A percentile compares a stretch with the other conserved stretches of the same genome.
Conservation (phyloP, 2,888 invertebrate species). For the Tillus elongatus region DNA sequence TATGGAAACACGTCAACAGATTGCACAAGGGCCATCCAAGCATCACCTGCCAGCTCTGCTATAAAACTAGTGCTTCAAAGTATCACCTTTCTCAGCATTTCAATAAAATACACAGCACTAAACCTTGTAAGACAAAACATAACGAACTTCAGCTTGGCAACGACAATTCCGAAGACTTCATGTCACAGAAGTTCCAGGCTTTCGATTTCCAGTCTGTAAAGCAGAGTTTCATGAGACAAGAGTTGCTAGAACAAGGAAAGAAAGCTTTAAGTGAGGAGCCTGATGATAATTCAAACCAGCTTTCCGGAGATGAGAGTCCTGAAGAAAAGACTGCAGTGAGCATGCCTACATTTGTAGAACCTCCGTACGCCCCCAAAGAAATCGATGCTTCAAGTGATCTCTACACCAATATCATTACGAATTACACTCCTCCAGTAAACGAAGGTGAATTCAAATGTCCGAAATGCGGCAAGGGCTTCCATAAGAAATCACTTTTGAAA, state of each 20-base stretch:
- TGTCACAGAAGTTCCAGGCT: slow-evolving; percentile 36
- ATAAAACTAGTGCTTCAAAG: slow-evolving; percentile 50
- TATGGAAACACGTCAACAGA: slow-evolving; percentile 55
- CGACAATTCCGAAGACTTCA: slow-evolving; percentile 26
- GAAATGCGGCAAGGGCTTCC: slow-evolving; percentile 49
- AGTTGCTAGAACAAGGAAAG: slow-evolving; percentile 27
- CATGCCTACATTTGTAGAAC: neutral
- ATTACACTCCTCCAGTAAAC: slow-evolving; percentile 41
- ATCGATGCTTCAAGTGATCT: slow-evolving; percentile 38
- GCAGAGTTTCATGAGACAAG: slow-evolving; percentile 36
- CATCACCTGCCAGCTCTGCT: slow-evolving; percentile 49
- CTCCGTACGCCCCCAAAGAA: slow-evolving; percentile 33
- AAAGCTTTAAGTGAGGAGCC: slow-evolving; percentile 19
- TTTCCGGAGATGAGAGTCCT: neutral
- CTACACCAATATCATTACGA: slow-evolving; percentile 41
- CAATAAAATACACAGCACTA: slow-evolving; percentile 43
- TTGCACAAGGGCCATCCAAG: slow-evolving; percentile 51
- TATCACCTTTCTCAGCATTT: slow-evolving; percentile 50
- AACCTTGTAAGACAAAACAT: slow-evolving; percentile 19
- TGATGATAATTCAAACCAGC: slow-evolving; percentile 19
- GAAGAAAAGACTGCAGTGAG: neutral
- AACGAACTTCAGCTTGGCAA: slow-evolving; percentile 16
- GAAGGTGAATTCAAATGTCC: slow-evolving; percentile 46
- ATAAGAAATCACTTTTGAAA: slow-evolving; percentile 46
- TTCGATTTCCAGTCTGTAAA: slow-evolving; percentile 35